phyloP scores from a whole-genome alignment of 35 echinoderm and acorn worm species.

The Holothuria glaberrima region DNA sequence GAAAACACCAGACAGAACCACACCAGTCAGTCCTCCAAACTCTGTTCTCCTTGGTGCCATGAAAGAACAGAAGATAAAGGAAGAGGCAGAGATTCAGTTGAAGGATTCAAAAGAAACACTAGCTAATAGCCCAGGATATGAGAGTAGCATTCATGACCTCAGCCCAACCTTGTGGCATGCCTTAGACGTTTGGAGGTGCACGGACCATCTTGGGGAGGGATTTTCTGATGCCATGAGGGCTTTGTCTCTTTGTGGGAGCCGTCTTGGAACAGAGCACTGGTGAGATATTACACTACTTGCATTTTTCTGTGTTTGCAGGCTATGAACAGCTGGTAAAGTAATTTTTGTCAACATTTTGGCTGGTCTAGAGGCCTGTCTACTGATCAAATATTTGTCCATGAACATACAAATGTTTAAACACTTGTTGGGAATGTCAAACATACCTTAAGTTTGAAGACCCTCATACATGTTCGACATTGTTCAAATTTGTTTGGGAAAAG shows the following conservation, averaged over 20 bases:
- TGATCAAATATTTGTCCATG: too few relatives aligned
- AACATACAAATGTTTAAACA: too few relatives aligned
- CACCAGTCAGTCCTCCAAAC: conserved; percentile 15
- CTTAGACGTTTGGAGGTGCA: conserved; percentile 96
- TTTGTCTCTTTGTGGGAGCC: conserved; percentile 83
- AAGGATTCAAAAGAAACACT: background rate
- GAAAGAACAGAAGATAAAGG: background rate
- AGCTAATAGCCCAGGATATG: background rate
- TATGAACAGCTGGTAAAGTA: too few relatives aligned
- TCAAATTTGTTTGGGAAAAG: too few relatives aligned
- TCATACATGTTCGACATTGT: too few relatives aligned
- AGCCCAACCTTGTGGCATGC: conserved; percentile 95
- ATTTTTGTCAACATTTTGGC: too few relatives aligned
- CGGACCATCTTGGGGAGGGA: conserved; percentile 84
- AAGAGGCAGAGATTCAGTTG: background rate
- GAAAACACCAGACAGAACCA: conserved; percentile 15
- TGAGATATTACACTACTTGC: background rate
- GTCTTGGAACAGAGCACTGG: conserved; percentile 89
- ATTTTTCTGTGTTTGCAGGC: too few relatives aligned
- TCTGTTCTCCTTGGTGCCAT: background rate
- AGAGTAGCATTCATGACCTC: conserved; percentile 96
- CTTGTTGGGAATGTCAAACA: too few relatives aligned
- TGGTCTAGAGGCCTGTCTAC: too few relatives aligned
- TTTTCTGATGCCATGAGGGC: conserved; percentile 86
- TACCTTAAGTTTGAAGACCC: too few relatives aligned